A percentile compares a stretch with the other conserved stretches of the same genome.
These are phyloP conservation scores for Ips nitidus DNA, from an alignment of 1,140 invertebrate genomes.

Conservation along the genomic window DNA sequence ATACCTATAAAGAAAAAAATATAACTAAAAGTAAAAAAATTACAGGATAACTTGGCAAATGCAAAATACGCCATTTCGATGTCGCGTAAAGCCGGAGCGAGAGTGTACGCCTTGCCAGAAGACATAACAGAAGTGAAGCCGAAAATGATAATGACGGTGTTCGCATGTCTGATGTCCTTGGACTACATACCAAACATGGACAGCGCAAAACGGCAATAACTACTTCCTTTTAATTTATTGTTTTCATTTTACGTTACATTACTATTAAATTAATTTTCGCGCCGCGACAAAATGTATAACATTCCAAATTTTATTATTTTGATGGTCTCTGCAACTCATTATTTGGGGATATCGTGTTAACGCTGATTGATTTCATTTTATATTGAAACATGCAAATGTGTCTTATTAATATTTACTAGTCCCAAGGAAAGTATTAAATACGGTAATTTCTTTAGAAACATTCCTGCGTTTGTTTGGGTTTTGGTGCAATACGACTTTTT, in stretches of 20 bases:
- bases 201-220: constrained; percentile 43
- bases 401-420: constrained; percentile 31
- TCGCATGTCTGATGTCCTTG: constrained; percentile 97
- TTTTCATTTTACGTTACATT: constrained; percentile 33
- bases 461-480: constrained; percentile 26
- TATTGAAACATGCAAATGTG: constrained; percentile 4
- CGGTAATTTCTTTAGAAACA: constrained; percentile 24
- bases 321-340: constrained; percentile 5
- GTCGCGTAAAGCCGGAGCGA: constrained; percentile 94
- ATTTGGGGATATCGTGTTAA: background rate
- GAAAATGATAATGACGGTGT: constrained; percentile 99
- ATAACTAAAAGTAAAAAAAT: constrained; percentile 12
- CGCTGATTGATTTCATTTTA: background rate
- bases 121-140: constrained; percentile 97
- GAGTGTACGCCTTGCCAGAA: constrained; percentile 98
- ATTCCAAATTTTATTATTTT: constrained; percentile 31
- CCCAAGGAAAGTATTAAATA: constrained; percentile 37
- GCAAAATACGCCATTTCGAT: constrained; percentile 99
- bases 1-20: no score
- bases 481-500: constrained; percentile 37
- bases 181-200: constrained; percentile 92
- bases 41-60: constrained; percentile 91
- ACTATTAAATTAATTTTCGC: constrained; percentile 25
- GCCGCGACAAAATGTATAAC: constrained; percentile 24
- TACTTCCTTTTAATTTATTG: constrained; percentile 28